Evolutionary conservation across 2,113 vertebrate genomes (phyloP).

Genomic region (Polypterus bichir): DNA sequence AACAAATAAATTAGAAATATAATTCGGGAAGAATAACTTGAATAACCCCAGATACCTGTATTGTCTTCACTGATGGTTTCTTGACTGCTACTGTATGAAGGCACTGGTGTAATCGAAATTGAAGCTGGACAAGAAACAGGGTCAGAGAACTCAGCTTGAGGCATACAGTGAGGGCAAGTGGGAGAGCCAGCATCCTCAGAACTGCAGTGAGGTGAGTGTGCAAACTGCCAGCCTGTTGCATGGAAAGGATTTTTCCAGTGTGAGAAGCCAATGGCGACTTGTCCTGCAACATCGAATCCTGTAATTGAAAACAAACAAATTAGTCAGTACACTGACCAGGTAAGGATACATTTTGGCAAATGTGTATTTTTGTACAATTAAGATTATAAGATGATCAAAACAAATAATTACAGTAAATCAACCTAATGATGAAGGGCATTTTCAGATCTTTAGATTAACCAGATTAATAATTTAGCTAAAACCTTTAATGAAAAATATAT

Average conservation of each 20-base stretch:
- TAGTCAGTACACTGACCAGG: background rate
- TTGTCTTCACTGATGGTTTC: slow-evolving; percentile 71
- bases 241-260: slow-evolving; percentile 61
- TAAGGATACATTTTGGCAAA: no score
- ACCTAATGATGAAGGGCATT: no score
- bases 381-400: no score
- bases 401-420: no score
- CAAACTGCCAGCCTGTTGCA: slow-evolving; percentile 32
- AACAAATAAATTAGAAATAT: no score
- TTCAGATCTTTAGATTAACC: no score
- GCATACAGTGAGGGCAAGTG: slow-evolving; percentile 36
- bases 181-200: slow-evolving; percentile 45
- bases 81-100: slow-evolving; percentile 67
- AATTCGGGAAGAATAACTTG: no score
- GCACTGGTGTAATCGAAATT: slow-evolving; percentile 71
- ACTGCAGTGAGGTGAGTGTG: slow-evolving; percentile 36
- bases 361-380: no score
- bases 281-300: slow-evolving; percentile 55
- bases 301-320: slow-evolving; percentile 8
- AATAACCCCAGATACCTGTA: slow-evolving; percentile 40
- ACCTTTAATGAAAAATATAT: no score
- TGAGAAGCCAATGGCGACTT: slow-evolving; percentile 60
- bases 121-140: slow-evolving; percentile 76
- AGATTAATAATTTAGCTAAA: no score
- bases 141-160: slow-evolving; percentile 44